Base-by-base conservation (phyloP, 2,888 invertebrate genomes). In the Amiota mariae region DNA sequence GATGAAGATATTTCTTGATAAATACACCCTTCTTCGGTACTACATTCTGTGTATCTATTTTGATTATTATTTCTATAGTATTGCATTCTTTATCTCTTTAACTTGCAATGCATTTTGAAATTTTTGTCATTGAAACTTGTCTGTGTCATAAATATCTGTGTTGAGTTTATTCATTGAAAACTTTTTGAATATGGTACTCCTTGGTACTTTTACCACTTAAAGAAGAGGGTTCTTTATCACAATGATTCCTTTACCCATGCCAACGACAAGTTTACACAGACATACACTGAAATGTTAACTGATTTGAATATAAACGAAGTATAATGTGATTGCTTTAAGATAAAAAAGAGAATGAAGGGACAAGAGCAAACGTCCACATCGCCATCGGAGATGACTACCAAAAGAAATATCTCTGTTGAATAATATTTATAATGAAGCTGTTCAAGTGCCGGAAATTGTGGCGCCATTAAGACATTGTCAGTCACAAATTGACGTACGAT, bases 401-500 rank as follows among this genome's bases (percentile, higher is more conserved):
- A 63, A 63, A 18, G n/a, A 63, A 24, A 63, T n/a, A n/a, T n/a
- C n/a, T 63, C 63, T 18, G 47, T 66, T 66, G 63, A 24, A 66
- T 66, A 66, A 66, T 66, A 18, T 66, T 66, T 66, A 66, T 66
- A 66, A 66, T 66, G 49, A 66, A 66, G 49, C 18, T 66, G 66
- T 66, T 49, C 49, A 66, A 66, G 66, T 66, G 77, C 72, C 77
- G 81, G 80, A 82, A 81, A 82, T 79, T 79, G 76, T 73, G 81
- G 78, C 81, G 82, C 80, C 82, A 82, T 75, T 81, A 78, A 81
- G 82, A 81, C 82, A 79, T 75, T 79, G 80, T 78, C 79, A 74
- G 81, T 80, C 15, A 18, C 47, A 20, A 82, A 82, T 80, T 82
- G 80, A 76, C 75, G 18, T 66, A 49, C 15, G 49, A 18, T 12